A percentile compares a stretch with the other conserved stretches of the same genome.
Conservation (phyloP, 1,140 invertebrate genomes). For the Eupristina koningsbergeri region DNA sequence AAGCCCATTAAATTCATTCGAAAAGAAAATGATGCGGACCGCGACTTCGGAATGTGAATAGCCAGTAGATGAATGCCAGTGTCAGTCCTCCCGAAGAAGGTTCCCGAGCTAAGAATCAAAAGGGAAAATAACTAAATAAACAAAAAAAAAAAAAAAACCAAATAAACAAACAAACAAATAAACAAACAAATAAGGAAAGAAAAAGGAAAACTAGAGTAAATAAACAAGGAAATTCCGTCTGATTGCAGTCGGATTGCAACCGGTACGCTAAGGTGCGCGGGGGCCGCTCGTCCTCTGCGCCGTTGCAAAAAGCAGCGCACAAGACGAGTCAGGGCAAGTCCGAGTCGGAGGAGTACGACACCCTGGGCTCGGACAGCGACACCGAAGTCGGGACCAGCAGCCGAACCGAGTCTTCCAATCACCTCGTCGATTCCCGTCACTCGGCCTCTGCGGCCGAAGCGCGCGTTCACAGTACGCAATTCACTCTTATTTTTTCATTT, state of each 20-base stretch:
- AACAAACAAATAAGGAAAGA: too few relatives aligned
- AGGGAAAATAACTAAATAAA: too few relatives aligned
- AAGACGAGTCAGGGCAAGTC: slow-evolving; percentile 75
- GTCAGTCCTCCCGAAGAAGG: neutral
- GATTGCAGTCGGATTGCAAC: slow-evolving; percentile 75
- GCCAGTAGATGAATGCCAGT: too few relatives aligned
- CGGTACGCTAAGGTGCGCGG: slow-evolving; percentile 73
- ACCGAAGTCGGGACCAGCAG: slow-evolving; percentile 75
- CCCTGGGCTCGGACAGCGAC: slow-evolving; percentile 77
- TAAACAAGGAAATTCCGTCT: slow-evolving; percentile 61
- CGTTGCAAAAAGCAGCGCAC: slow-evolving; percentile 73
- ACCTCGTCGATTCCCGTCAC: slow-evolving; percentile 75
- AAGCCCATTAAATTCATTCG: too few relatives aligned
- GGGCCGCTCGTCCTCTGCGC: slow-evolving; percentile 73
- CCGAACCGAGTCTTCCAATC: slow-evolving; percentile 75
- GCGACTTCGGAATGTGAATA: too few relatives aligned
- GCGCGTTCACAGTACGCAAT: slow-evolving; percentile 73
- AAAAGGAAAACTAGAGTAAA: neutral
- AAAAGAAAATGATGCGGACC: too few relatives aligned
- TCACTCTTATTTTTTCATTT: slow-evolving; percentile 45
- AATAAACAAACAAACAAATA: too few relatives aligned
- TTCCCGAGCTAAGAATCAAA: too few relatives aligned
- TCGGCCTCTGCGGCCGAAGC: slow-evolving; percentile 71
- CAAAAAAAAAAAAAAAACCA: too few relatives aligned
- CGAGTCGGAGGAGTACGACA: slow-evolving; percentile 79